Conservation (phyloP, 1,140 invertebrate genomes). For the Drosophila sechellia region DNA sequence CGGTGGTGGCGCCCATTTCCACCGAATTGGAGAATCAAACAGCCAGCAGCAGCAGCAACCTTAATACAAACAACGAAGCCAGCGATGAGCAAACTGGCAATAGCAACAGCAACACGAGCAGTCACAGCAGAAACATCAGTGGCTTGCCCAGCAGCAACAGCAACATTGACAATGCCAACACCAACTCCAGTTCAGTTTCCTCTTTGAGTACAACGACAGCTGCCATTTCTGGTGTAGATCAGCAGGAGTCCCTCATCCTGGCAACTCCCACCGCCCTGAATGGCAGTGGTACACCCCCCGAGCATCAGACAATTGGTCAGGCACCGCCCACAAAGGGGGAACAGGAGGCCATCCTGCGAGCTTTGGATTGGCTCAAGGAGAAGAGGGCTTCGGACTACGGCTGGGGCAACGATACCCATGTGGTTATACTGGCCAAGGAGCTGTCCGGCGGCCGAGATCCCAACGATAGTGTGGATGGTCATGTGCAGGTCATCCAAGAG, state of each 20-base stretch:
- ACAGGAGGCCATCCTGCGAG: constrained; percentile 87
- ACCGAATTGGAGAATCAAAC: constrained; percentile 1
- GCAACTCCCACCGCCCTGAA: constrained; percentile 24
- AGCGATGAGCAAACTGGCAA: constrained; percentile 49
- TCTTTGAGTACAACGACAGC: constrained; percentile 6
- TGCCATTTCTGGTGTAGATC: neutral
- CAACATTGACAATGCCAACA: constrained; percentile 12
- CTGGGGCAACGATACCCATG: constrained; percentile 91
- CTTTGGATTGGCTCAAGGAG: constrained; percentile 88
- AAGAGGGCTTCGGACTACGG: constrained; percentile 89
- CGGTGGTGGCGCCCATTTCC: constrained; percentile 3
- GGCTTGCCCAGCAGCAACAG: constrained; percentile 14
- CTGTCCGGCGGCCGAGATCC: constrained; percentile 83
- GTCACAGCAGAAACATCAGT: constrained; percentile 8
- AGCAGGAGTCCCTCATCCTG: constrained; percentile 15
- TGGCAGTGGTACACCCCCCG: constrained; percentile 14
- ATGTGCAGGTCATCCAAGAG: constrained; percentile 79
- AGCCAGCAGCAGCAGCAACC: constrained; percentile 13
- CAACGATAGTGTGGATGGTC: constrained; percentile 84
- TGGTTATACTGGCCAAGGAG: constrained; percentile 88
- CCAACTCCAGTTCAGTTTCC: constrained; percentile 1
- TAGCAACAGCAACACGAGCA: constrained; percentile 22
- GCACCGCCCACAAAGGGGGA: constrained; percentile 85
- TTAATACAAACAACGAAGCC: constrained; percentile 32
- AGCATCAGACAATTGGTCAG: constrained; percentile 74